Evolutionary conservation across 2,888 invertebrate species (phyloP), one percentile per base, ranked within the genome.

Genomic region (Himalopsyche tibetana): DNA sequence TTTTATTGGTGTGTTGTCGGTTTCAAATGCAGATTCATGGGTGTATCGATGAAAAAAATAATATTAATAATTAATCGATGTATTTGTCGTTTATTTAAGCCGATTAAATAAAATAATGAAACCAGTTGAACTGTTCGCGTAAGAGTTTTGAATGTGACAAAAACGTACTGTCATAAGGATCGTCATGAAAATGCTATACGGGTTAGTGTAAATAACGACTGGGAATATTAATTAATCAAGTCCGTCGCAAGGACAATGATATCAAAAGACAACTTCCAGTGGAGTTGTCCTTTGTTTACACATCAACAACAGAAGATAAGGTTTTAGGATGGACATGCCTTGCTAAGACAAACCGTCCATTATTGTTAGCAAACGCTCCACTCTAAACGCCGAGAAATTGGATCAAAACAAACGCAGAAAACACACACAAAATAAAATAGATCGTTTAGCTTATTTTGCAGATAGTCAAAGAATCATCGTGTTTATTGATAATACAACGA

Each of bases 261-360:
- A 85, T 88, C 88, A 88, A 88, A 88, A 88, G 88, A 88, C 88
- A 88, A 88, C 88, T 88, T 88, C 86, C 84, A 84, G 17, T 79
- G 82, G 84, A 84, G 82, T 87, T 55, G 86, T 79, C 87, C 87
- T 69, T 88, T 88, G 88, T 88, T 85, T 82, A 55, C 82, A 45
- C 86, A 88, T 88, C 88, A 88, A 69, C 85, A 80, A 38, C 88
- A 86, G 86, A 86, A 87, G 87, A 87, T 86, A 87, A 81, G 84
- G 83, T 81, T 86, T 82, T 86, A 69, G 83, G 87, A 87, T 84
- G 87, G 87, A 87, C 87, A 84, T 55, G 87, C 69, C 86, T 82
- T 80, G 79, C 84, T 45, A 74, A 84, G 87, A 87, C 86, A 84
- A 80, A 87, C 86, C 86, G 84, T 80, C 86, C 69, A 80, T 87